Evolutionary conservation across 92 coral and sea anemone species (phyloP).

Genomic region (Desmophyllum pertusum): DNA sequence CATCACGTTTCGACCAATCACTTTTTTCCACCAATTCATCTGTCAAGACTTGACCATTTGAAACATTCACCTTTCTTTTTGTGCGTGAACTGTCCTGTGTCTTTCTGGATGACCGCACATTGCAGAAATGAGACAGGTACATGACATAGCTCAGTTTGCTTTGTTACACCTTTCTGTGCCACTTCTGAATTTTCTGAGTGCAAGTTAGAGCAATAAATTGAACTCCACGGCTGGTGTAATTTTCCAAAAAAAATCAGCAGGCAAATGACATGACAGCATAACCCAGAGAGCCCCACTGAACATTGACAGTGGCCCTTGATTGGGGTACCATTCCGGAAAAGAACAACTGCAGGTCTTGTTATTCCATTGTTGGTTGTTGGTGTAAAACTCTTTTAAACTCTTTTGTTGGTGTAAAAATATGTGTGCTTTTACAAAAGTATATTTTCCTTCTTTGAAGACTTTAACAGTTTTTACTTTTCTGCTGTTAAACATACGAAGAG

Average conservation of each 20-base stretch:
- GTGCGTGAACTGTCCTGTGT: conserved; percentile 19
- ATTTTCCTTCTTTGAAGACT: conserved; percentile 16
- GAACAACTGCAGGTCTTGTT: conserved; percentile 60
- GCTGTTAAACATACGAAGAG: neutral
- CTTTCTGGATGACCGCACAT: conserved; percentile 30
- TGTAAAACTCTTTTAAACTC: conserved; percentile 64
- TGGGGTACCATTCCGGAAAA: conserved; percentile 44
- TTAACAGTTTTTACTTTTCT: too few species aligned
- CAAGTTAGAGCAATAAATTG: conserved; percentile 53
- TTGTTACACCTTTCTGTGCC: conserved; percentile 28
- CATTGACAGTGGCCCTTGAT: conserved; percentile 63
- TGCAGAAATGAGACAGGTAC: conserved; percentile 1
- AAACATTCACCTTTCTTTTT: conserved; percentile 26
- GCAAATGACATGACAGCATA: conserved; percentile 67
- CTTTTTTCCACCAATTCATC: conserved; percentile 36
- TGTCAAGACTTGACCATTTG: conserved; percentile 29
- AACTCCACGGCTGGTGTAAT: conserved; percentile 47
- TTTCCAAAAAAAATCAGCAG: conserved; percentile 51
- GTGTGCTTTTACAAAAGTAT: conserved; percentile 43
- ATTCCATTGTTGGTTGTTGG: conserved; percentile 52
- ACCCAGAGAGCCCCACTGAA: conserved; percentile 53
- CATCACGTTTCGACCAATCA: conserved; percentile 62
- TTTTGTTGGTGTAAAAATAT: too few species aligned
- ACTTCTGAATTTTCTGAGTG: conserved; percentile 39
- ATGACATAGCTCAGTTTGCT: conserved; percentile 27